Percentiles rank a stretch among this genome's conserved stretches.
Evolutionary conservation across 2,113 vertebrate species (phyloP).

Genomic region (Pterocles orientalis): DNA sequence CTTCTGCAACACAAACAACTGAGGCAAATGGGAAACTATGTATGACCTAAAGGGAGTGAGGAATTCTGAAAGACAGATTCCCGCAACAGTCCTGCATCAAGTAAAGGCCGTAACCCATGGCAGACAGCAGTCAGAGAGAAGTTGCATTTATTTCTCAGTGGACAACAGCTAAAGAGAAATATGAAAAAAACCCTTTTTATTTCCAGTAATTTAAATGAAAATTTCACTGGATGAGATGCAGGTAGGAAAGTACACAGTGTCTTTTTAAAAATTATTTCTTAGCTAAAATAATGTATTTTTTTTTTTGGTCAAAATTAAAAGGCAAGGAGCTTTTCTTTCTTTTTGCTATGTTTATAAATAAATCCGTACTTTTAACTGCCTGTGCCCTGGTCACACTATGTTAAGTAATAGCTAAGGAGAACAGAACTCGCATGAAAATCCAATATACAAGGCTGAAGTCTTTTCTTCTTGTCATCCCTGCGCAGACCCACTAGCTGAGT

Average conservation of each 20-base stretch:
- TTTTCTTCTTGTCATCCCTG: neutral
- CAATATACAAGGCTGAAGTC: neutral
- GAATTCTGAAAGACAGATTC: neutral
- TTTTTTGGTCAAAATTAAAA: neutral
- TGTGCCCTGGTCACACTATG: neutral
- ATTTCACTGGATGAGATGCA: neutral
- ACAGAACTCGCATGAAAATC: neutral
- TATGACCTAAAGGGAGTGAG: neutral
- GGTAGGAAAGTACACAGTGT: accelerated
- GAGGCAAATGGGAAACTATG: neutral
- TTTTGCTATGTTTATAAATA: neutral
- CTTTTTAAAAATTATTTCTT: neutral
- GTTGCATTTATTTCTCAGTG: neutral
- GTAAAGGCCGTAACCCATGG: neutral
- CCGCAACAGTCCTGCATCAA: neutral
- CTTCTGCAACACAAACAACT: neutral
- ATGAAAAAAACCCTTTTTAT: neutral
- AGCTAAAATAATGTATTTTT: neutral
- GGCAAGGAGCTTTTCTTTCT: neutral
- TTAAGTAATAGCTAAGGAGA: neutral
- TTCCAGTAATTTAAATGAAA: neutral
- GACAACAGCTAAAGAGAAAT: neutral
- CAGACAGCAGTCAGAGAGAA: neutral
- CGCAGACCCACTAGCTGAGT: neutral
- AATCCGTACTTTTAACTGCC: neutral